Conservation (phyloP, 2,888 invertebrate genomes). For the Athalia circularis region DNA sequence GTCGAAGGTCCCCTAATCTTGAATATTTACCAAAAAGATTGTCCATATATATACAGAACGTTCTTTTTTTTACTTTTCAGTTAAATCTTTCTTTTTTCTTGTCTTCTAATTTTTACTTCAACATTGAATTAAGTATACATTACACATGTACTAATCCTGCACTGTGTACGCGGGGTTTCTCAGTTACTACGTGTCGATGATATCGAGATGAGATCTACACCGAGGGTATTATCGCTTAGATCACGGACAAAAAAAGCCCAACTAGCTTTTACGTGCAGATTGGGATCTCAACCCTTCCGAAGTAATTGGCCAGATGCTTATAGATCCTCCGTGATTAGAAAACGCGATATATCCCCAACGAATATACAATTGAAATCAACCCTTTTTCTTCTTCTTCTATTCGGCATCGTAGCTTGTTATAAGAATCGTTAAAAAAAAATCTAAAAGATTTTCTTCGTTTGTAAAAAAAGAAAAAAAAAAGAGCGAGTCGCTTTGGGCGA, state of each 20-base stretch:
- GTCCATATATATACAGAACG: neutral
- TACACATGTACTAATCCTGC: neutral
- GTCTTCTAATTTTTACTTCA: neutral
- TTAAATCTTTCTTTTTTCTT: neutral
- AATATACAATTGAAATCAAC: constrained; percentile 28
- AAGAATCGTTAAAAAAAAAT: too few species aligned
- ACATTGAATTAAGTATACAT: neutral
- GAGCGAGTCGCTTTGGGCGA: too few species aligned
- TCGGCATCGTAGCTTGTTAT: neutral
- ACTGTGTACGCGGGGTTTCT: too few species aligned
- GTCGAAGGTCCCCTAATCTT: neutral
- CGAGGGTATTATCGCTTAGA: constrained; percentile 4
- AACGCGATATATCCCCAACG: constrained; percentile 2
- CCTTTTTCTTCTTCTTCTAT: neutral
- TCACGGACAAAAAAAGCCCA: neutral
- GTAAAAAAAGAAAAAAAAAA: too few species aligned
- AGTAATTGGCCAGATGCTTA: constrained; percentile 43
- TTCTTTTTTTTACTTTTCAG: neutral
- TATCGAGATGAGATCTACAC: constrained; percentile 7
- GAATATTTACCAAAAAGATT: neutral
- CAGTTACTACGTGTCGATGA: constrained; percentile 19
- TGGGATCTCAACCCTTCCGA: constrained; percentile 35
- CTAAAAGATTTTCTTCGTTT: too few species aligned
- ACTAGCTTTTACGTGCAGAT: constrained; percentile 3
- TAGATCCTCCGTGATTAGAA: neutral